Percentiles rank a stretch among this genome's conserved stretches.
Evolutionary conservation across 2,888 invertebrate species (phyloP).

Genomic region (Prosapia bicincta): DNA sequence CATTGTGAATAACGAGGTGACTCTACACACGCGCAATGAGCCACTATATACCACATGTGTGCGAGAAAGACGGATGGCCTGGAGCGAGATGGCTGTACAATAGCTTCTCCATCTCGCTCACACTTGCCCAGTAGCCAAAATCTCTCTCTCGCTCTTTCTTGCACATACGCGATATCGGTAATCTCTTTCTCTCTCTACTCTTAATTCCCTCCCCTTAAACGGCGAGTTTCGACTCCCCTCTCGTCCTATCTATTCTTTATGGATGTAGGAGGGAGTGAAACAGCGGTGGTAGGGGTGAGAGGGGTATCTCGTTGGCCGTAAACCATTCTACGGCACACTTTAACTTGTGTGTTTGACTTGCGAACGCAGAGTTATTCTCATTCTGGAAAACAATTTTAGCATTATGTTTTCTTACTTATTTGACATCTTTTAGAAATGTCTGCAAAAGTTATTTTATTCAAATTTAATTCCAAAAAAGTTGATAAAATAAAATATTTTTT

Average conservation of each 20-base stretch:
- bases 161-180: slow-evolving; percentile 2
- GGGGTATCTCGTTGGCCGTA: slow-evolving; percentile 25
- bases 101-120: slow-evolving; percentile 10
- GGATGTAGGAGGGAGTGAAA: slow-evolving; percentile 25
- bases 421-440: background rate
- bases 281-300: slow-evolving; percentile 25
- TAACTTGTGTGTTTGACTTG: slow-evolving; percentile 22
- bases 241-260: slow-evolving; percentile 32
- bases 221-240: slow-evolving; percentile 13
- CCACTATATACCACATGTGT: slow-evolving; percentile 30
- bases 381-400: background rate
- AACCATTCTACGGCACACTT: slow-evolving; percentile 28
- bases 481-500: background rate
- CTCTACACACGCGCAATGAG: slow-evolving; percentile 31
- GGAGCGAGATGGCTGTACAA: slow-evolving; percentile 22
- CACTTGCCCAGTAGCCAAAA: slow-evolving; percentile 27
- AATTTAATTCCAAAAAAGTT: background rate
- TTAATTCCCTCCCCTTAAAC: slow-evolving; percentile 16
- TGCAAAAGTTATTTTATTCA: background rate
- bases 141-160: slow-evolving; percentile 20
- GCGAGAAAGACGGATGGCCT: slow-evolving; percentile 28
- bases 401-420: background rate
- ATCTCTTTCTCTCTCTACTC: slow-evolving; percentile 16
- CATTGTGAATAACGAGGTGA: slow-evolving; percentile 15
- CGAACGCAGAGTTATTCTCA: slow-evolving; percentile 2